phyloP scores from a whole-genome alignment of 2,888 invertebrate genomes.

The Aphidoletes aphidimyza region DNA sequence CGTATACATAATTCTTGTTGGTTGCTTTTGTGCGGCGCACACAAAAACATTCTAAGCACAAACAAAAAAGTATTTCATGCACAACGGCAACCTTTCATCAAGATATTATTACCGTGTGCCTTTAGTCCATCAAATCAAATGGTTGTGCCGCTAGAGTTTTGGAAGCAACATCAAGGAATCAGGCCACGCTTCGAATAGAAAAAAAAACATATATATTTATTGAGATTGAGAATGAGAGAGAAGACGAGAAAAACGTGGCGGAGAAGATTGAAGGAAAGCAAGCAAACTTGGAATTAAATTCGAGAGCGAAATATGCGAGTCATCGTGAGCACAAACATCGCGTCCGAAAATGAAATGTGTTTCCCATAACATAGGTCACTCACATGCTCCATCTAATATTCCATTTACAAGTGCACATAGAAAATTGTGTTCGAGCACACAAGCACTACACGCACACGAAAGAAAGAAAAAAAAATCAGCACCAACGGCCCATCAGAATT shows the following conservation, averaged over 20 bases:
- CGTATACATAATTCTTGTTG: slow-evolving; percentile 21
- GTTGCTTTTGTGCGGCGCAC: background rate
- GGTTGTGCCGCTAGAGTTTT: background rate
- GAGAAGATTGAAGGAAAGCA: background rate
- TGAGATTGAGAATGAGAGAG: background rate
- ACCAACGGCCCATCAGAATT: too few species aligned
- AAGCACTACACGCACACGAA: background rate
- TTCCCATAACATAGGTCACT: slow-evolving; percentile 31
- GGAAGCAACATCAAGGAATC: too few species aligned
- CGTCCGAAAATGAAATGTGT: slow-evolving; percentile 9
- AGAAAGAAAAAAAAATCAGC: background rate
- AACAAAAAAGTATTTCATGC: slow-evolving; percentile 44
- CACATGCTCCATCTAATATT: slow-evolving; percentile 30
- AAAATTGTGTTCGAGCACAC: too few species aligned
- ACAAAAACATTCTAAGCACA: slow-evolving; percentile 35
- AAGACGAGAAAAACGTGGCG: background rate
- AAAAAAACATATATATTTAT: too few species aligned
- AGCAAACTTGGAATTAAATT: slow-evolving; percentile 17
- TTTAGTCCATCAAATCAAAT: slow-evolving; percentile 20
- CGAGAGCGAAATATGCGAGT: slow-evolving; percentile 17
- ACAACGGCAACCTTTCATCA: slow-evolving; percentile 40
- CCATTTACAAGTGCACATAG: slow-evolving; percentile 4
- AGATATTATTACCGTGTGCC: slow-evolving; percentile 45
- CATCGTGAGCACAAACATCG: slow-evolving; percentile 27
- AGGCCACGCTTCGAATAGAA: too few species aligned